Percentiles rank a stretch among this genome's conserved stretches.
These are phyloP conservation scores for Silurus glanis DNA, from an alignment of 2,113 vertebrate species.

Conservation along the genomic window DNA sequence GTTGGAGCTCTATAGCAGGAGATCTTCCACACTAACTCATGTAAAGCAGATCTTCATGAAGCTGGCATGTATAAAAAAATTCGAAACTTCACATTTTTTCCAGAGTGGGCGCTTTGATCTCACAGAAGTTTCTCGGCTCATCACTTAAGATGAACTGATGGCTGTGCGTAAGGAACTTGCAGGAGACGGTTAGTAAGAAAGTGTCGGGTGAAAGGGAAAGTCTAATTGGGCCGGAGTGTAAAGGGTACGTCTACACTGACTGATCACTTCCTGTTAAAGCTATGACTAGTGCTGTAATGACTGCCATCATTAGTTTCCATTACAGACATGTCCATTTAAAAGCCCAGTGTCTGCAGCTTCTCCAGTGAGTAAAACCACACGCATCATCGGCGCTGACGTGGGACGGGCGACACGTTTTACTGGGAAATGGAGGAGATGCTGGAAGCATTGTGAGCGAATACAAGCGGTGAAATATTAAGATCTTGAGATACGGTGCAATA, in stretches of 20 bases:
- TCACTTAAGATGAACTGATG: not conserved
- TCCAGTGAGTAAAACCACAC: not conserved
- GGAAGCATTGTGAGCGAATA: not conserved
- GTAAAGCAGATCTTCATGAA: not conserved
- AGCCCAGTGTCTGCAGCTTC: not conserved
- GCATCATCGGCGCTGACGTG: not conserved
- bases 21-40: too few species aligned
- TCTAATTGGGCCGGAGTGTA: slow-evolving; percentile 12
- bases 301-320: slow-evolving; percentile 21
- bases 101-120: not conserved
- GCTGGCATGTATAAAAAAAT: not conserved
- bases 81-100: not conserved
- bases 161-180: not conserved
- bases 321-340: slow-evolving; percentile 10
- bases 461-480: too few species aligned
- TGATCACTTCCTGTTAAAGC: slow-evolving; percentile 13
- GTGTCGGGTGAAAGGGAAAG: slow-evolving; percentile 7
- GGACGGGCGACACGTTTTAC: not conserved
- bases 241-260: slow-evolving; percentile 28
- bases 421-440: not conserved
- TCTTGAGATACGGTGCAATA: not conserved
- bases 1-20: too few species aligned
- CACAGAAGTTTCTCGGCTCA: not conserved
- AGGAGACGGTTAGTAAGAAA: not conserved
- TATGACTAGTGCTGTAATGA: slow-evolving; percentile 7